These are phyloP conservation scores for Drosophila robusta DNA, from an alignment of 2,888 invertebrate genomes.

Conservation along the genomic window DNA sequence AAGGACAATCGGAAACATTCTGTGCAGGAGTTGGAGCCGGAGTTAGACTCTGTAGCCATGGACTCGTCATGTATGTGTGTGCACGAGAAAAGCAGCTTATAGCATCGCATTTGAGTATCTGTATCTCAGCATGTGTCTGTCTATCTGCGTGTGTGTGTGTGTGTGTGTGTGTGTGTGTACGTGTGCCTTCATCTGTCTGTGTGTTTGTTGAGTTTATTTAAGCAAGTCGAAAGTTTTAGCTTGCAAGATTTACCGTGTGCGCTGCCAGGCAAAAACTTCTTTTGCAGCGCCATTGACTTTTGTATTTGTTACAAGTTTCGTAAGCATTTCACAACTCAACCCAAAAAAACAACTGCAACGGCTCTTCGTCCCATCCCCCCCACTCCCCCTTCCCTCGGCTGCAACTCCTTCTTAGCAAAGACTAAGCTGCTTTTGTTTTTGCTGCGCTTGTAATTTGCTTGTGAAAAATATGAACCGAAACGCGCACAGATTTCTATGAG, in stretches of 20 bases:
- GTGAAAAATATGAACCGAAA: constrained; percentile 69
- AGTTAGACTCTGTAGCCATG: constrained; percentile 48
- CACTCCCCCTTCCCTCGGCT: constrained; percentile 4
- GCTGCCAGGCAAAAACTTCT: constrained; percentile 77
- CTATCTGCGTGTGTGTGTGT: constrained; percentile 17
- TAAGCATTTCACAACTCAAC: constrained; percentile 60
- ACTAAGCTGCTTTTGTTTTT: constrained; percentile 62
- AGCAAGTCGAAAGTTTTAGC: constrained; percentile 80
- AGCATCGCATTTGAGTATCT: constrained; percentile 53
- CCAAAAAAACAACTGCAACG: constrained; percentile 44
- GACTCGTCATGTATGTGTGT: constrained; percentile 57
- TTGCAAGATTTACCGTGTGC: constrained; percentile 77
- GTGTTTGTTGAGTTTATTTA: constrained; percentile 73
- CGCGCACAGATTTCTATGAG: constrained; percentile 64
- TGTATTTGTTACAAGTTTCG: constrained; percentile 74
- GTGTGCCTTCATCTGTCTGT: constrained; percentile 12
- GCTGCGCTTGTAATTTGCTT: constrained; percentile 74
- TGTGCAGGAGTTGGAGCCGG: constrained; percentile 37
- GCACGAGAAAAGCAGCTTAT: constrained; percentile 76
- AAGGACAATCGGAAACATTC: constrained; percentile 60
- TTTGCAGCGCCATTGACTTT: constrained; percentile 80
- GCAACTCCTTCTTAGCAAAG: constrained; percentile 38
- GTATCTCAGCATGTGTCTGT: constrained; percentile 38
- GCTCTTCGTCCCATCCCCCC: not conserved
- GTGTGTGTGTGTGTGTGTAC: constrained; percentile 14